Base-by-base conservation (phyloP, 2,113 vertebrate species). In the Odontesthes bonariensis region DNA sequence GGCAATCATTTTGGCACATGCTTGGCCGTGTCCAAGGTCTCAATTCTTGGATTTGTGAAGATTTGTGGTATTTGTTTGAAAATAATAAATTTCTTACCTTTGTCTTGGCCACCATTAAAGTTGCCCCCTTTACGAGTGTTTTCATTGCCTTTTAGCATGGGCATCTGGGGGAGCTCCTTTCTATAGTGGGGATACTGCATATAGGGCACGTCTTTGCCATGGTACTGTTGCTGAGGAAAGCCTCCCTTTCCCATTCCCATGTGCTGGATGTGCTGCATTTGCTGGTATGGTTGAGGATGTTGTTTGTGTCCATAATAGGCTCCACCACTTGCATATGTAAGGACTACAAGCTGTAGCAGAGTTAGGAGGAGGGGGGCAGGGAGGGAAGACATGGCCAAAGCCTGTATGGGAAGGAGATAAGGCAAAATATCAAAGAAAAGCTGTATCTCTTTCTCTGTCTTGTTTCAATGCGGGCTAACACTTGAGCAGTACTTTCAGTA, bases 261-360 rank as follows among this genome's bases (percentile, higher is more conserved):
- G 89, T 97, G 97, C 88, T 96, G 96, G 86, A 95, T 89, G 92
- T 97, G 97, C 88, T 96, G 96, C 78, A 96, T 93, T 0, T 95
- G 93, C 64, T 96, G 96, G 84, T 96, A 97, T 0, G 93, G 95
- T 59, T 92, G 91, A 0, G 96, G 96, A 85, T 96, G 93, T 27
- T 95, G 96, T 83, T 98, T 98, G 92, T 97, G 96, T 35, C 95
- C 95, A 86, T 99, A 99, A 91, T 97, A 99, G 53, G 95, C 96
- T 1, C 95, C 97, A 1, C 92, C 94, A 72, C 93, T 94, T 69
- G 91, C 83, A 77, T 82, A 88, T 64, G 86, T 93, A 66, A 96
- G 56, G 40, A 93, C 87, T 75, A 86, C 83, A 31, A 96, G 69
- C 63, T 95, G 95, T 54, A 96, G 63, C 77, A 97, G 72, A 10